phyloP scores from a whole-genome alignment of 2,888 invertebrate genomes.

The Nomada hirtipes region DNA sequence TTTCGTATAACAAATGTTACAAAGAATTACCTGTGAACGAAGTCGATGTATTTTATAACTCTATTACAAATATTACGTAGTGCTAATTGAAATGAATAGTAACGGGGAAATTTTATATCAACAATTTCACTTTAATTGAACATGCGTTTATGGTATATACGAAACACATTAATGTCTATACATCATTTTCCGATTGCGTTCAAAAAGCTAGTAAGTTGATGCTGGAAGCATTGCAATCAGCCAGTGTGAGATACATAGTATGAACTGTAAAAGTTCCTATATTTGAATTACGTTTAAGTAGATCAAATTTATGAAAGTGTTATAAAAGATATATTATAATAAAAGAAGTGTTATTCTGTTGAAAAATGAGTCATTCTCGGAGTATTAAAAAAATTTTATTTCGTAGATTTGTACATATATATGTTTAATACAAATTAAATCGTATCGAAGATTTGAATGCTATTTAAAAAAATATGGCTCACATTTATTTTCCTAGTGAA shows the following conservation, averaged over 20 bases:
- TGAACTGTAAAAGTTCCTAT: constrained; percentile 10
- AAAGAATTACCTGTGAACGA: constrained; percentile 12
- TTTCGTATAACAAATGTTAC: background rate
- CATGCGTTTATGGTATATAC: background rate
- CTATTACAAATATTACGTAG: background rate
- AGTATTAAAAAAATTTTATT: constrained; percentile 39
- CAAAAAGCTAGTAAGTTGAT: constrained; percentile 9
- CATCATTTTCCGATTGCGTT: background rate
- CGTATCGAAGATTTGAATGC: constrained; percentile 25
- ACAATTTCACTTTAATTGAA: constrained; percentile 1
- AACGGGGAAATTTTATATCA: background rate
- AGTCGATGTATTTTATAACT: background rate
- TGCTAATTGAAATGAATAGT: background rate
- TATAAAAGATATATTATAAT: no score
- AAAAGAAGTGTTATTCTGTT: no score
- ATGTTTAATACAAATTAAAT: constrained; percentile 19
- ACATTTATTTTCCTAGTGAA: constrained; percentile 15
- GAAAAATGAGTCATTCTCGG: background rate
- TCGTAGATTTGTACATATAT: constrained; percentile 23
- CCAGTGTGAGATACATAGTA: background rate
- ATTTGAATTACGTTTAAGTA: background rate
- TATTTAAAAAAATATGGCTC: constrained; percentile 37
- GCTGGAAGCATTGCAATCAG: background rate
- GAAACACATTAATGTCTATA: background rate
- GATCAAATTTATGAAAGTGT: background rate